These are phyloP conservation scores for Lacerta agilis DNA, from an alignment of 2,797 vertebrate genomes.

Conservation along the genomic window DNA sequence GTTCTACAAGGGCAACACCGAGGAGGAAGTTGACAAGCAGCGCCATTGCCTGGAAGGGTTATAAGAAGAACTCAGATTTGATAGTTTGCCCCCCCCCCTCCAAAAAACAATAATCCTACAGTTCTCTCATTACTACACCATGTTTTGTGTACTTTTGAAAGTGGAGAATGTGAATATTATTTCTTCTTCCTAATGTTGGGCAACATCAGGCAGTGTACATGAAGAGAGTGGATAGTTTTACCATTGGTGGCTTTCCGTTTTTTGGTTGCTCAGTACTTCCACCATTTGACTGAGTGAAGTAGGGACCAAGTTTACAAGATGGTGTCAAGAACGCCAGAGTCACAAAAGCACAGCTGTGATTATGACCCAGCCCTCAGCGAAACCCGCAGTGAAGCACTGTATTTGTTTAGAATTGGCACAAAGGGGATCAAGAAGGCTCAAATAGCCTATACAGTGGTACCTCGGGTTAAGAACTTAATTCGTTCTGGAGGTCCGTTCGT, in stretches of 20 bases:
- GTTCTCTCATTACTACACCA: background rate
- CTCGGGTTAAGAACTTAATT: too few relatives aligned
- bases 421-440: background rate
- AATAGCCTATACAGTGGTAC: background rate
- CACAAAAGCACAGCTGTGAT: background rate
- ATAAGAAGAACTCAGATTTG: too few relatives aligned
- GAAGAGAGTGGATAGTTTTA: background rate
- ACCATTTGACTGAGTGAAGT: background rate
- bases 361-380: background rate
- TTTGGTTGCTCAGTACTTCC: background rate
- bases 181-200: conserved; percentile 4
- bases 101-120: too few relatives aligned
- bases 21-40: too few relatives aligned
- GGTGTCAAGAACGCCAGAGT: background rate
- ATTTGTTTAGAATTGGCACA: background rate
- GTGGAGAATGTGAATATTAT: conserved; percentile 8
- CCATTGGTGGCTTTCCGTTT: background rate
- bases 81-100: too few relatives aligned
- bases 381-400: background rate
- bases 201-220: background rate
- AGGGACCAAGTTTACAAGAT: background rate
- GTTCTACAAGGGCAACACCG: too few relatives aligned
- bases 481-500: too few relatives aligned
- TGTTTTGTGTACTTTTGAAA: background rate
- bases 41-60: too few relatives aligned